Evolutionary conservation across 2,113 vertebrate species (phyloP), one percentile per base, ranked within the genome.

Genomic region (Podarcis raffonei): DNA sequence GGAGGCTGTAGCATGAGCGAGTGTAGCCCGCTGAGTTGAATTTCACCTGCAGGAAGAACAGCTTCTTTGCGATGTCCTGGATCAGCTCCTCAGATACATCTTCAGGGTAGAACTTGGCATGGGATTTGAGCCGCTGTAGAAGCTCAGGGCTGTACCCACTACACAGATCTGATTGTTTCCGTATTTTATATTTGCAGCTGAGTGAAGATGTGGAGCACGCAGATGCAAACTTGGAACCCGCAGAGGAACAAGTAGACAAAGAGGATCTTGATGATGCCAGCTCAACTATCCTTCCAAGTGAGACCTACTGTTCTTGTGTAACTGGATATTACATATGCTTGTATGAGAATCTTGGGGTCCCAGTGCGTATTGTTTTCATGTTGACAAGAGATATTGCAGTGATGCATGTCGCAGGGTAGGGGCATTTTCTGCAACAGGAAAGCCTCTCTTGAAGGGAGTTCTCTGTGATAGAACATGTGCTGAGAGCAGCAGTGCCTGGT

Each of bases 271-370:
- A 94, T 90, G 96, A 96, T 88, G 82, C 93, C 78, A 92, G 85
- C 79, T 95, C 96, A 11, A 91, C 94, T 83, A 89, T 95, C 89
- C 93, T 97, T 87, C 97, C 95, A 97, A 98, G 98, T 98, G 30
- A 96, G 96, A 89, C 2, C 62, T 79, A 1, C 4, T 89, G 83
- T 74, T 57, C 83, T 35, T 27, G n/a, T 3, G 35, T 53, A n/a
- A 18, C 11, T 62, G 42, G 2, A 68, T 88, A 81, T 59, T 23
- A 25, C 23, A 5, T 66, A 4, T 62, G 35, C 2, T 13, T n/a
- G 35, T 2, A 66, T 39, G 18, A 66, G 59, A 12, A 25, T 27
- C 59, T 22, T 37, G 57, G 78, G 25, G 71, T 81, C 13, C 69
- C 74, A 0, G 72, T 16, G 0, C 0, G 74, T 91, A 74, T 35